phyloP scores from a whole-genome alignment of 1,140 invertebrate species.

The Epicauta chinensis region DNA sequence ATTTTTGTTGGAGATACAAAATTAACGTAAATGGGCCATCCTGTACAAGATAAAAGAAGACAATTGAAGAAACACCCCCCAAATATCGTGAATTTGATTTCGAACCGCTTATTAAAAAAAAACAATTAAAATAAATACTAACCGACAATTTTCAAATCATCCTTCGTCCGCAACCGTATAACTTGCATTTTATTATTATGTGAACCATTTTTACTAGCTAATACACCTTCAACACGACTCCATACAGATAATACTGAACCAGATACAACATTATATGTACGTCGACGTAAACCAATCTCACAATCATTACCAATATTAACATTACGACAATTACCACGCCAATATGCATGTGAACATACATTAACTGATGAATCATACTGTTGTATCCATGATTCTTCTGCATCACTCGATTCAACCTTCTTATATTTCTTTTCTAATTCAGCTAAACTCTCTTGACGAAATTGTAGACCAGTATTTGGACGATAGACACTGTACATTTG shows the following conservation, averaged over 20 bases:
- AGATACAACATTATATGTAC: slow-evolving; percentile 89
- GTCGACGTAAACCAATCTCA: slow-evolving; percentile 81
- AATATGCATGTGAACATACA: slow-evolving; percentile 88
- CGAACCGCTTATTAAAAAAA: not conserved
- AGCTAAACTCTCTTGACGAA: slow-evolving; percentile 77
- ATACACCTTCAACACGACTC: slow-evolving; percentile 83
- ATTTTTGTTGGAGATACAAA: no score
- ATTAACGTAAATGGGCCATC: no score
- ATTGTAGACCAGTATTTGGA: slow-evolving; percentile 68
- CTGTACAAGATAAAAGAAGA: no score
- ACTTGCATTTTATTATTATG: slow-evolving; percentile 92
- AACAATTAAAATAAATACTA: slow-evolving; percentile 40
- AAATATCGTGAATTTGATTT: no score
- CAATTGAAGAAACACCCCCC: no score
- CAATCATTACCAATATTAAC: slow-evolving; percentile 72
- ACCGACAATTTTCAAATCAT: slow-evolving; percentile 85
- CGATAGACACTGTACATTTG: slow-evolving; percentile 71
- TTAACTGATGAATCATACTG: slow-evolving; percentile 81
- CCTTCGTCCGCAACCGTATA: slow-evolving; percentile 82
- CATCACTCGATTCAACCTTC: slow-evolving; percentile 66
- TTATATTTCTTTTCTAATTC: slow-evolving; percentile 93
- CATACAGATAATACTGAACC: slow-evolving; percentile 94
- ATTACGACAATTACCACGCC: slow-evolving; percentile 86
- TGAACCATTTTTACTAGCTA: slow-evolving; percentile 53
- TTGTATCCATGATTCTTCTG: slow-evolving; percentile 81